Conservation (phyloP, 2,888 invertebrate genomes). For the Cantharis rustica region DNA sequence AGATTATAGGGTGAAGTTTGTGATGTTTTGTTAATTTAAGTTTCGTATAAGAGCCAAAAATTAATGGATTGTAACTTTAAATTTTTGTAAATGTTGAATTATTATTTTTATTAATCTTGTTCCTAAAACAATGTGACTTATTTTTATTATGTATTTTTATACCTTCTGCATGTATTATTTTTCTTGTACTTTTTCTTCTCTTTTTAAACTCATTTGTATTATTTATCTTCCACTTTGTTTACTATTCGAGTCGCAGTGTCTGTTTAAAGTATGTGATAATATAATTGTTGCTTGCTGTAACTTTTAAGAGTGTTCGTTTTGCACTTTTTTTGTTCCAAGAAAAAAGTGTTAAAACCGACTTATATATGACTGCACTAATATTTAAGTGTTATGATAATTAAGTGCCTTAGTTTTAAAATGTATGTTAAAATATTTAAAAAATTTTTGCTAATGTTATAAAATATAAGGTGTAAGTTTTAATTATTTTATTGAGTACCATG, state of each 20-base stretch:
- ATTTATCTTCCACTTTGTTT: background rate
- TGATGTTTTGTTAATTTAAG: conserved; percentile 6
- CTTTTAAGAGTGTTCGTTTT: background rate
- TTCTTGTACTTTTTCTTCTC: background rate
- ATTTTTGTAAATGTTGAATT: background rate
- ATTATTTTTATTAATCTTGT: background rate
- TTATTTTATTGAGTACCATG: background rate
- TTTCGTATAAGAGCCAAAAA: background rate
- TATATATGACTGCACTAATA: conserved; percentile 13
- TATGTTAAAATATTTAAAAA: conserved; percentile 12
- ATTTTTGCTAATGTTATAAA: conserved; percentile 1
- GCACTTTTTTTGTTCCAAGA: background rate
- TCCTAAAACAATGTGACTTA: background rate
- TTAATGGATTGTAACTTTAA: background rate
- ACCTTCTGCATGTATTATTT: background rate
- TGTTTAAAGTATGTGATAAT: conserved; percentile 1
- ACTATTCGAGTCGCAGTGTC: background rate
- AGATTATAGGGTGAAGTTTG: conserved; percentile 12
- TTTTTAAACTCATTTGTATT: background rate
- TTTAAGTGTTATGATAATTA: conserved; percentile 14
- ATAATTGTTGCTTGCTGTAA: conserved; percentile 1
- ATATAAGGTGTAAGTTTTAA: conserved; percentile 1
- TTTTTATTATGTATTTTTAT: background rate
- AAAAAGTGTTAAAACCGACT: background rate
- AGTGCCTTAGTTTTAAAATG: conserved; percentile 10